These are phyloP conservation scores for Elachura formosa DNA, from an alignment of 2,113 vertebrate genomes.

Conservation along the genomic window DNA sequence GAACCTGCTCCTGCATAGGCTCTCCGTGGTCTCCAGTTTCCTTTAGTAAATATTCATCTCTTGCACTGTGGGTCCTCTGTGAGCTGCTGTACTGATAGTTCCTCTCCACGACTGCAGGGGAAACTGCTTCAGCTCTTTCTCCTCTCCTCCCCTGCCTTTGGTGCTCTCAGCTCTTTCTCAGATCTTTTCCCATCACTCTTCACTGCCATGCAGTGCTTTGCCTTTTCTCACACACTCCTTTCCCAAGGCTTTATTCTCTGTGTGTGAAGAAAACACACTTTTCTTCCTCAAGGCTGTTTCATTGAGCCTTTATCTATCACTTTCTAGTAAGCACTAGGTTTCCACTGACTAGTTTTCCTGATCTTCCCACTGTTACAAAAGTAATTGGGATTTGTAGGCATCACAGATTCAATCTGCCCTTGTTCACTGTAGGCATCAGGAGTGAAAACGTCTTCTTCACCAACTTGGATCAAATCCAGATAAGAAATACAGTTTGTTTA, in stretches of 20 bases:
- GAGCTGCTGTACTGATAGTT: background rate
- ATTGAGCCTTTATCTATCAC: background rate
- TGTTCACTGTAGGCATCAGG: background rate
- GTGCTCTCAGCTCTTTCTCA: background rate
- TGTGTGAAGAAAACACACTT: no score
- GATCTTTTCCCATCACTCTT: background rate
- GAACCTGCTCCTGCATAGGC: background rate
- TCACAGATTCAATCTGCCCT: background rate
- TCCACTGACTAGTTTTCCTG: background rate
- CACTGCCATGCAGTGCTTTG: background rate
- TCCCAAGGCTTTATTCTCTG: no score
- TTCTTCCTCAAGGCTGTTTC: background rate
- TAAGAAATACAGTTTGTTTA: background rate
- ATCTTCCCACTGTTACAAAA: background rate
- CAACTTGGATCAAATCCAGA: background rate
- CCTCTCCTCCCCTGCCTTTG: background rate
- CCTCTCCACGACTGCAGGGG: rapidly evolving
- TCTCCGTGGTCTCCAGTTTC: background rate
- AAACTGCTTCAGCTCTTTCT: background rate
- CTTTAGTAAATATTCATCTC: background rate
- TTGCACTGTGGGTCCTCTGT: background rate
- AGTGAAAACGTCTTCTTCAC: background rate
- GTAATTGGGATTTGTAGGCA: background rate
- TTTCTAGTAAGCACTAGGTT: background rate
- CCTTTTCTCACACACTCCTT: background rate